phyloP scores from a whole-genome alignment of 2,113 vertebrate species.

The Scopus umbretta region DNA sequence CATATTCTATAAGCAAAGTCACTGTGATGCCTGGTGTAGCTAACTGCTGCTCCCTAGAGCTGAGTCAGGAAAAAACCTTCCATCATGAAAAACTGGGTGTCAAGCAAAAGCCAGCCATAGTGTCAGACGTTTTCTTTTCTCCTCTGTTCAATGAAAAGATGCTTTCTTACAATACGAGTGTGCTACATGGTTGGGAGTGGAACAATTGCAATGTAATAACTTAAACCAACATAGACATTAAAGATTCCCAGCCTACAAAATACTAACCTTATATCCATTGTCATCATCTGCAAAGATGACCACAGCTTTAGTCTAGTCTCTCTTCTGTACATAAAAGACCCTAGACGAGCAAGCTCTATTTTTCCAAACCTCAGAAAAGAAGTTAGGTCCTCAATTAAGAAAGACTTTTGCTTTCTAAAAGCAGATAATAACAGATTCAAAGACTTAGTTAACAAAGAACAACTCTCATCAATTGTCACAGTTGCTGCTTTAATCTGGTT shows the following conservation, averaged over 20 bases:
- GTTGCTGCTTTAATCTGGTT: background rate
- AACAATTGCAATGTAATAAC: background rate
- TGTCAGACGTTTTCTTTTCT: background rate
- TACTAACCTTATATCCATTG: background rate
- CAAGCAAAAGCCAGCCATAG: background rate
- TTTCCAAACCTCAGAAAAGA: background rate
- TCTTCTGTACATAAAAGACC: background rate
- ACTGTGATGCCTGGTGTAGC: background rate
- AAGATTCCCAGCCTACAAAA: background rate
- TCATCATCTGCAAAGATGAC: background rate
- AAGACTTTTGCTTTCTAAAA: constrained; percentile 1
- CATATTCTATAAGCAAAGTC: background rate
- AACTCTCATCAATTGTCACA: background rate
- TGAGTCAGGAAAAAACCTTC: background rate
- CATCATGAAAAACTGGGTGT: background rate
- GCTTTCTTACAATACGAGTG: background rate
- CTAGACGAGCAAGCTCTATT: background rate
- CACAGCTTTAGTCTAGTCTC: background rate
- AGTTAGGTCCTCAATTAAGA: background rate
- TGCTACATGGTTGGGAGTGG: background rate
- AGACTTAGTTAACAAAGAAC: background rate
- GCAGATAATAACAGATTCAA: background rate
- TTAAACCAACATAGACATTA: background rate
- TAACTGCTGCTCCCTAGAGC: constrained; percentile 3
- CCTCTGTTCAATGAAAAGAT: background rate